Base-by-base conservation (phyloP, 2,888 invertebrate species). In the Schizaphis graminum region DNA sequence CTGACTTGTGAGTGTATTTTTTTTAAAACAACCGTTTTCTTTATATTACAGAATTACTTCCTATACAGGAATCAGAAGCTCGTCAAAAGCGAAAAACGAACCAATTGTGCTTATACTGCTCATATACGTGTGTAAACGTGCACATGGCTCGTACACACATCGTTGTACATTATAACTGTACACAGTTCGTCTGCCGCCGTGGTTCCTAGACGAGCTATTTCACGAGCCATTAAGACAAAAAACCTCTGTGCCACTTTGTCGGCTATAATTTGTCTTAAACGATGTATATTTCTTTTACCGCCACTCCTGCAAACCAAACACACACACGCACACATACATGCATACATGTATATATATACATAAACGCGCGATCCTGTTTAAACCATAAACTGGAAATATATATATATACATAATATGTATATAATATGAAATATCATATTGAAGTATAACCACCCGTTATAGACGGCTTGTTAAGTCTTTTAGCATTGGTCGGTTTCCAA, bases 201-300 rank as follows among this genome's bases (percentile, higher is more conserved):
- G 91, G 86, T 86, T 94, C 94, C 86, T 94, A 94, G 94, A 94
- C 91, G 94, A 91, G 67, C 94, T 67, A 94, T 94, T 94, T 94
- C 94, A 94, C 94, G 90, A 91, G 85, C 94, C 94, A 91, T 94
- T 94, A 94, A 94, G 90, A 94, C 86, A 13, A 67, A 87, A 94
- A 94, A 86, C 49, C 90, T 67, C 67, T 35, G 85, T 16, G 86
- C 85, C 61, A 87, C 93, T 94, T 94, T 94, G 94, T 94, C 94
- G 94, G 94, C 91, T 91, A 77, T 77, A 94, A 94, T 94, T 94
- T 94, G 94, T 94, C 94, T 41, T 53, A 90, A 67, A 90, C 90
- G 85, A 61, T 85, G 67, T 28, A 16, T 53, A 49, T 41, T 49
- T 93, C 35, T 88, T 67, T 89, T 90, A 4, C 90, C n/a, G 90